phyloP scores from a whole-genome alignment of 2,888 invertebrate species.

The Agonopterix alstromeriana region DNA sequence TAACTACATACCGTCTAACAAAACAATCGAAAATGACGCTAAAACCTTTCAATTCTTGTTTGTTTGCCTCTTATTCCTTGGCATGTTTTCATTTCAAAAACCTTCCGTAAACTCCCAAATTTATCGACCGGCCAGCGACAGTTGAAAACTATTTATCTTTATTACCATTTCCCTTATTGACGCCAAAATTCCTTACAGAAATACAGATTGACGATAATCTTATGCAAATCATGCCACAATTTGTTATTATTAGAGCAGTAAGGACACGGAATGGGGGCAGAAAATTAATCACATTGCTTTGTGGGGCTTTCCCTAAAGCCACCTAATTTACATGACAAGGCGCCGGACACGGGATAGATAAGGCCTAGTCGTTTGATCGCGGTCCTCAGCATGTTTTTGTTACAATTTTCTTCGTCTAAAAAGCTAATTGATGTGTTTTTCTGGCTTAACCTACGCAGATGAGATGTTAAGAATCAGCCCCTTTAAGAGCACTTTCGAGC shows the following conservation, averaged over 20 bases:
- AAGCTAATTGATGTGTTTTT: slow-evolving; percentile 1
- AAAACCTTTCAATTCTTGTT: too few species aligned
- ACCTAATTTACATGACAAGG: slow-evolving; percentile 31
- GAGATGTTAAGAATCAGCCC: not conserved
- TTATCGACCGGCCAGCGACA: not conserved
- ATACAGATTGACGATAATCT: slow-evolving; percentile 11
- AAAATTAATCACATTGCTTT: slow-evolving; percentile 21
- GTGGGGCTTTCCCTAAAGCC: slow-evolving; percentile 11
- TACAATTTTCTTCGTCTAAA: not conserved
- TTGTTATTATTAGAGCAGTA: slow-evolving; percentile 13
- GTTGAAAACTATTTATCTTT: not conserved
- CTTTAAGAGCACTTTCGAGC: too few species aligned
- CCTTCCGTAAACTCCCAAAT: not conserved
- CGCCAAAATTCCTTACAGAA: slow-evolving; percentile 1
- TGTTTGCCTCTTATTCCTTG: not conserved
- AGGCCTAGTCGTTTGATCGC: slow-evolving; percentile 2
- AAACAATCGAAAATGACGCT: too few species aligned
- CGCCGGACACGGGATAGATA: slow-evolving; percentile 18
- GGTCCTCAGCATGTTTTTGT: not conserved
- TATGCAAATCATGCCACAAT: slow-evolving; percentile 16
- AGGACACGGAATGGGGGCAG: slow-evolving; percentile 8
- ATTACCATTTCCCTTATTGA: not conserved
- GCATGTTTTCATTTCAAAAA: not conserved
- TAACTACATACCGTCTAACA: too few species aligned
- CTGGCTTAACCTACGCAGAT: slow-evolving; percentile 1